Evolutionary conservation across 1,140 invertebrate species (phyloP).

Genomic region (Cyclina sinensis): DNA sequence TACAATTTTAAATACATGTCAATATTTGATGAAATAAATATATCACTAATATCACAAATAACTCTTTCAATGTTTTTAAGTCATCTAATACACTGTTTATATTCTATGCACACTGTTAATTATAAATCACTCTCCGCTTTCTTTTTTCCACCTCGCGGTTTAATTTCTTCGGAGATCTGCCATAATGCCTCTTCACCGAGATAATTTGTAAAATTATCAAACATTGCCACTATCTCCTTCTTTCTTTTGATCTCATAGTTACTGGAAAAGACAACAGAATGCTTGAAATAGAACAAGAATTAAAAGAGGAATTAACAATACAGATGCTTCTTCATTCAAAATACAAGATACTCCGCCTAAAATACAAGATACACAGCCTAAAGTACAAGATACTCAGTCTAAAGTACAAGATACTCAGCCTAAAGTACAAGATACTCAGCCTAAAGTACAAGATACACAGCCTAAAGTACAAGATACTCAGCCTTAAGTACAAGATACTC

Average conservation of each 20-base stretch:
- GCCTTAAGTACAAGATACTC: too few relatives aligned
- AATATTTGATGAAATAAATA: neutral
- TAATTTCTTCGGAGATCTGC: conserved; percentile 98
- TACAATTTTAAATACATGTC: too few relatives aligned
- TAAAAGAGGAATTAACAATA: too few relatives aligned
- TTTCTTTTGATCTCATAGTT: conserved; percentile 90
- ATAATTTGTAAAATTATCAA: conserved; percentile 98
- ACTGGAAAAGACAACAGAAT: conserved; percentile 89
- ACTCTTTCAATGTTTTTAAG: neutral
- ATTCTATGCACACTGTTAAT: neutral
- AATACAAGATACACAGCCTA: too few relatives aligned
- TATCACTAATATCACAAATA: conserved; percentile 2
- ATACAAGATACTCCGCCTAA: too few relatives aligned
- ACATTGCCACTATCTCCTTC: conserved; percentile 97
- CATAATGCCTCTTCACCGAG: conserved; percentile 98
- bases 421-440: too few relatives aligned
- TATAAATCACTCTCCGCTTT: conserved; percentile 59
- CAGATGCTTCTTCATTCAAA: too few relatives aligned
- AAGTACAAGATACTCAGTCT: too few relatives aligned
- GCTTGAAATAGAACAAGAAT: too few relatives aligned
- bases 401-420: too few relatives aligned
- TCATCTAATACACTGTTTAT: neutral
- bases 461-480: too few relatives aligned
- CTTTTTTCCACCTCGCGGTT: conserved; percentile 90
- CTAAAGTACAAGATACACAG: too few relatives aligned